Conservation (phyloP, 2,888 invertebrate genomes). For the Cybosia mesomella region DNA sequence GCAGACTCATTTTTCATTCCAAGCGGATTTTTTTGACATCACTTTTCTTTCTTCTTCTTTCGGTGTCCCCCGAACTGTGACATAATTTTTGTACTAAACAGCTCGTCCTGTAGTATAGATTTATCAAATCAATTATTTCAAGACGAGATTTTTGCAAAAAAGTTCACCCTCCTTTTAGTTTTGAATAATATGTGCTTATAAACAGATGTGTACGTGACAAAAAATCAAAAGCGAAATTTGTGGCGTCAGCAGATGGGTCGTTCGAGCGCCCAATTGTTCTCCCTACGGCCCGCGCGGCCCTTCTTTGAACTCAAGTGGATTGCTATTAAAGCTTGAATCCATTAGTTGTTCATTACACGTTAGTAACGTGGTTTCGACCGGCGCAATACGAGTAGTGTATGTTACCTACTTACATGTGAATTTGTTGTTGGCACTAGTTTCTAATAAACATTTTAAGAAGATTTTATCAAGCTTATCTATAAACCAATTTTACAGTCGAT, state of each 20-base stretch:
- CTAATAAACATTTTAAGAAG: not conserved
- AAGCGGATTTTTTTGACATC: no score
- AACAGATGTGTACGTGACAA: slow-evolving; percentile 46
- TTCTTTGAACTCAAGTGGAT: slow-evolving; percentile 72
- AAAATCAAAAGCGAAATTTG: slow-evolving; percentile 42
- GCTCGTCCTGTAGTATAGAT: not conserved
- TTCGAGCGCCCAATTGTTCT: slow-evolving; percentile 61
- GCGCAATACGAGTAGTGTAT: slow-evolving; percentile 39
- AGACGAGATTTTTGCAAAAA: slow-evolving; percentile 10
- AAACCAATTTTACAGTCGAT: not conserved
- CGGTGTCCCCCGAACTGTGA: no score
- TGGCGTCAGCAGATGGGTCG: slow-evolving; percentile 43
- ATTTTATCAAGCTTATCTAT: not conserved
- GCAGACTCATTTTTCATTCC: no score
- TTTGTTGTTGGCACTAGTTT: slow-evolving; percentile 39
- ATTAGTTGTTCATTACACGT: slow-evolving; percentile 68
- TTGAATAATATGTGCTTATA: slow-evolving; percentile 26
- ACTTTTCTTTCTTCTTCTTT: no score
- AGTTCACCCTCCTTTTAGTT: slow-evolving; percentile 18
- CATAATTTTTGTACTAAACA: no score
- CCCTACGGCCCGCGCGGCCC: slow-evolving; percentile 56
- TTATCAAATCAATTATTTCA: not conserved
- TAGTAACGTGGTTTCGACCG: slow-evolving; percentile 59
- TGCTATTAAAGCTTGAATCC: slow-evolving; percentile 62
- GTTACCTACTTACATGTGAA: slow-evolving; percentile 50